Conservation (phyloP, 2,888 invertebrate genomes). For the Tribolium freemani region DNA sequence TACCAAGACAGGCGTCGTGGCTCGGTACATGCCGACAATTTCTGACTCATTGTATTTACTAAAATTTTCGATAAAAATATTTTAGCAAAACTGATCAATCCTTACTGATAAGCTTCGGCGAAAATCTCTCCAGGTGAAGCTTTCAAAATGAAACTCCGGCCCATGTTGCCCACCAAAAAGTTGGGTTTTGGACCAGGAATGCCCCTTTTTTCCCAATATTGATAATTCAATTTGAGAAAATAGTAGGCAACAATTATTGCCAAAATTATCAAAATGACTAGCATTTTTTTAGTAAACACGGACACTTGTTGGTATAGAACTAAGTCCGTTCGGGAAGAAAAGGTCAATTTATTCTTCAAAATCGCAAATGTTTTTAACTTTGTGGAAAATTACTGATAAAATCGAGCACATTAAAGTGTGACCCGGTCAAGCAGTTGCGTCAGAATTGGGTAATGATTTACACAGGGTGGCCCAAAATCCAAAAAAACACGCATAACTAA, state of each 20-base stretch:
- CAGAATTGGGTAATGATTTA: neutral
- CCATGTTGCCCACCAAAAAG: constrained; percentile 51
- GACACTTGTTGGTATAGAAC: neutral
- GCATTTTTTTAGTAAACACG: neutral
- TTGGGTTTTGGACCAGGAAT: constrained; percentile 52
- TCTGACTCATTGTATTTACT: constrained; percentile 59
- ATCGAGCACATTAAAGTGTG: constrained; percentile 47
- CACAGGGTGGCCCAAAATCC: neutral
- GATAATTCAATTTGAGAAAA: constrained; percentile 22
- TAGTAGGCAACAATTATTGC: neutral
- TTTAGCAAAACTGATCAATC: neutral
- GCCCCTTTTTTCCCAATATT: constrained; percentile 53
- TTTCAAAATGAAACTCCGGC: constrained; percentile 49
- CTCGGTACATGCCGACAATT: constrained; percentile 63
- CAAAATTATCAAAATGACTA: constrained; percentile 9
- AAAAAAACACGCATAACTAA: no score
- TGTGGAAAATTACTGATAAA: constrained; percentile 52
- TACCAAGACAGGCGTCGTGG: constrained; percentile 58
- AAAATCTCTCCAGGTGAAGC: constrained; percentile 55
- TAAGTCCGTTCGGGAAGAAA: neutral
- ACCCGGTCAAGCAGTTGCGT: constrained; percentile 12
- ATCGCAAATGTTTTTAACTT: constrained; percentile 41
- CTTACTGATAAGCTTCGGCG: constrained; percentile 58
- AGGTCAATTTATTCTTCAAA: neutral
- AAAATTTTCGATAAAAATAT: constrained; percentile 40